Base-by-base conservation (phyloP, 2,113 vertebrate species). In the Caloenas nicobarica region DNA sequence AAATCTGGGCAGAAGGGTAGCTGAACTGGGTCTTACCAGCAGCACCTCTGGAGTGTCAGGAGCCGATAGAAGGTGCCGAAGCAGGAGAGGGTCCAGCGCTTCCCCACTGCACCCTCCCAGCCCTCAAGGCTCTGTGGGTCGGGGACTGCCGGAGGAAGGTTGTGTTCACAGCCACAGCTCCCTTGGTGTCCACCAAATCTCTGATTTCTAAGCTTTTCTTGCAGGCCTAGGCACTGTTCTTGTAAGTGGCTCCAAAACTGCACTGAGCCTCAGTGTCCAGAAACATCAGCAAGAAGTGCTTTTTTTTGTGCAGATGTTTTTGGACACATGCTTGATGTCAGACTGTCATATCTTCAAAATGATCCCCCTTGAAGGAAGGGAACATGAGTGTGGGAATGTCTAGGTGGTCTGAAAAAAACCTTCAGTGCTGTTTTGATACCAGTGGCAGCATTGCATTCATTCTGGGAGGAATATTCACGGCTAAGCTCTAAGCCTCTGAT, bases 401-500 rank as follows among this genome's bases (percentile, higher is more conserved):
- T 94, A 88, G 85, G 88, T 90, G 79, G 61, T 95, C 89, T 91
- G 87, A 74, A 91, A 95, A 95, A 94, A 90, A 89, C 13, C 53
- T 91, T 79, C 9, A 0, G 54, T 7, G 2, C 86, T 87, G 56
- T 96, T 95, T 86, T 88, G 90, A 77, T 83, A 93, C 42, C 74
- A 89, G 86, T 22, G 4, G 62, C 40, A 19, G 48, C 88, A 88
- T 62, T 85, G 69, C 82, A n/a, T 88, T 97, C 89, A 66, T 86
- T 87, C 91, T 93, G 91, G 48, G 85, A 96, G 86, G 72, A 96
- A 96, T 92, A 96, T 94, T 95, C 95, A 96, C 85, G 93, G 96
- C 89, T 96, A 91, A 90, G 82, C 92, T 96, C 84, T 96, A 95
- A 95, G 89, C 95, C 64, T 79, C 83, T 92, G 85, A 93, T 96